Conservation (phyloP, 1,140 invertebrate species). For the Drosophila rufa region DNA sequence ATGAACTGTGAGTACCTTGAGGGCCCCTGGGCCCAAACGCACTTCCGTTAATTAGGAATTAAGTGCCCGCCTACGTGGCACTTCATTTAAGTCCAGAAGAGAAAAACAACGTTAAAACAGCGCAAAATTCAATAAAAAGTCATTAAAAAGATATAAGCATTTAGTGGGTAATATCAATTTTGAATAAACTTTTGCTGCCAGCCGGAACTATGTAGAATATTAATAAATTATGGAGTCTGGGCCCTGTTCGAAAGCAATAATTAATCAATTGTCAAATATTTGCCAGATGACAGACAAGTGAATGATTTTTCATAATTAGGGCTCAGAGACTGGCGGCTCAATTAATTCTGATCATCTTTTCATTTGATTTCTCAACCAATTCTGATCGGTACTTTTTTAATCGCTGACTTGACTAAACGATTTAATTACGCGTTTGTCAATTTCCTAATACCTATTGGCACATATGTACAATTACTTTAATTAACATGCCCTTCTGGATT, state of each 20-base stretch:
- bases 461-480: constrained; percentile 46
- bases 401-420: constrained; percentile 37
- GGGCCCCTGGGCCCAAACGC: constrained; percentile 12
- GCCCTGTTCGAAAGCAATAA: constrained; percentile 4
- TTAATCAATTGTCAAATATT: constrained; percentile 39
- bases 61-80: constrained; percentile 49
- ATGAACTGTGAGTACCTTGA: constrained; percentile 43
- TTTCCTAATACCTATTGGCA: constrained; percentile 40
- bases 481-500: constrained; percentile 49
- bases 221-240: constrained; percentile 15
- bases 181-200: constrained; percentile 1
- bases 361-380: constrained; percentile 7
- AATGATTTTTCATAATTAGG: constrained; percentile 22
- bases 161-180: constrained; percentile 39
- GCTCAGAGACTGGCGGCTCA: constrained; percentile 3
- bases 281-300: constrained; percentile 11
- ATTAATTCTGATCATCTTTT: constrained; percentile 23
- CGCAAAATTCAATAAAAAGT: constrained; percentile 38
- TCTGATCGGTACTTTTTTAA: constrained; percentile 27
- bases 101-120: constrained; percentile 26
- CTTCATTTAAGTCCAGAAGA: constrained; percentile 34
- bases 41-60: constrained; percentile 69
- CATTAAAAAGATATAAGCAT: constrained; percentile 24
- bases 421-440: constrained; percentile 28
- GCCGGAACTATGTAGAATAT: constrained; percentile 27